These are phyloP conservation scores for Panthera uncia DNA, from an alignment of 2,113 vertebrate genomes.

Conservation along the genomic window DNA sequence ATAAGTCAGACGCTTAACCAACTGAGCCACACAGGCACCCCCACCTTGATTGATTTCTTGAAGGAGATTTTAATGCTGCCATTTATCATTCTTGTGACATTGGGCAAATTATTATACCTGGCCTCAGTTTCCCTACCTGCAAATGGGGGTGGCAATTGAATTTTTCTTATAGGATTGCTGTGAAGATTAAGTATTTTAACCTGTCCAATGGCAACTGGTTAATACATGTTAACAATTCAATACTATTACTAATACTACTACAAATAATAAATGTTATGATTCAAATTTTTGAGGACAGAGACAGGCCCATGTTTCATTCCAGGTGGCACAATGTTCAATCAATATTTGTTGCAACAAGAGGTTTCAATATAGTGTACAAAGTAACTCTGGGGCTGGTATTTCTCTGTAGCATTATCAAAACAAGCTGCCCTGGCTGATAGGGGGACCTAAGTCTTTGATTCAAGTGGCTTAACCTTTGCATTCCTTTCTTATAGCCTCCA, in stretches of 20 bases:
- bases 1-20: too few species aligned
- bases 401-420: conserved; percentile 58
- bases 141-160: neutral
- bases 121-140: conserved; percentile 24
- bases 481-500: conserved; percentile 39
- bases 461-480: conserved; percentile 54
- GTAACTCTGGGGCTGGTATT: conserved; percentile 22
- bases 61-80: neutral
- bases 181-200: neutral
- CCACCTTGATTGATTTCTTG: neutral
- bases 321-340: neutral
- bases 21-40: too few species aligned
- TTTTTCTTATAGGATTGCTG: neutral
- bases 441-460: conserved; percentile 63
- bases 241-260: neutral
- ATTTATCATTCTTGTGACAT: neutral
- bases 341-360: neutral
- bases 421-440: conserved; percentile 40
- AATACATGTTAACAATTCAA: neutral
- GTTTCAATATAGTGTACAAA: conserved; percentile 16
- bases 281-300: conserved; percentile 28
- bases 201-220: neutral
- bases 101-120: conserved; percentile 12
- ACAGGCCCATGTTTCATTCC: neutral
- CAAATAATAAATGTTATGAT: neutral